phyloP scores from a whole-genome alignment of 2,888 invertebrate species.

The Malthinus seriepunctatus region DNA sequence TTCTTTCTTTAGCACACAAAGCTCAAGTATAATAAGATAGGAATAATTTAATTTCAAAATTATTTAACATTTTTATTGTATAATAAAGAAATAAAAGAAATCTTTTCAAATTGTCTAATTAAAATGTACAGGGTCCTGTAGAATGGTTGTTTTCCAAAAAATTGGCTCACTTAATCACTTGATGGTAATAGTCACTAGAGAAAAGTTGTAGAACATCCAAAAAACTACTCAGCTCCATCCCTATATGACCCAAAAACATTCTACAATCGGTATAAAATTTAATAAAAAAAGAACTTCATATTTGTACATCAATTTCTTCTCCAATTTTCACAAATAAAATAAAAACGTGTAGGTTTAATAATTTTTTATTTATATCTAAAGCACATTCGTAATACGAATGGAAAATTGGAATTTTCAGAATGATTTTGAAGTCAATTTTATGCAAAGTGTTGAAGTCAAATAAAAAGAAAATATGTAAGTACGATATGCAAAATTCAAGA shows the following conservation, averaged over 20 bases:
- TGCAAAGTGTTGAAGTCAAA: slow-evolving; percentile 36
- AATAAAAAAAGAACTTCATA: too few species aligned
- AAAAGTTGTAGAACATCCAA: too few species aligned
- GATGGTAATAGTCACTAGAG: too few species aligned
- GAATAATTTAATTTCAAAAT: slow-evolving; percentile 5
- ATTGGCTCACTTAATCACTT: too few species aligned
- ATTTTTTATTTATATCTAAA: slow-evolving; percentile 5
- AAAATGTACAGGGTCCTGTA: too few species aligned
- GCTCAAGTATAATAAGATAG: background rate
- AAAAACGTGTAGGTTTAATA: background rate
- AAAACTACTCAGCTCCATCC: too few species aligned
- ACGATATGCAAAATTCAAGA: slow-evolving; percentile 17
- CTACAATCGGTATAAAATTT: too few species aligned
- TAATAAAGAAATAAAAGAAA: background rate
- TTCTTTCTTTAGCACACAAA: background rate
- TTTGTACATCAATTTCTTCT: too few species aligned
- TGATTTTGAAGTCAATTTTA: slow-evolving; percentile 38
- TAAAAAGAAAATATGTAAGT: slow-evolving; percentile 33
- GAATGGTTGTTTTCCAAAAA: too few species aligned
- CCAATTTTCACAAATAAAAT: too few species aligned
- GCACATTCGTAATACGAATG: slow-evolving; percentile 14
- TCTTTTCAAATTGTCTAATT: too few species aligned
- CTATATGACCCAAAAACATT: too few species aligned
- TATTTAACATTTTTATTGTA: background rate
- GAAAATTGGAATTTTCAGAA: slow-evolving; percentile 30